Evolutionary conservation across 2,888 invertebrate species (phyloP).

Genomic region (Didymodactylos carnosus): DNA sequence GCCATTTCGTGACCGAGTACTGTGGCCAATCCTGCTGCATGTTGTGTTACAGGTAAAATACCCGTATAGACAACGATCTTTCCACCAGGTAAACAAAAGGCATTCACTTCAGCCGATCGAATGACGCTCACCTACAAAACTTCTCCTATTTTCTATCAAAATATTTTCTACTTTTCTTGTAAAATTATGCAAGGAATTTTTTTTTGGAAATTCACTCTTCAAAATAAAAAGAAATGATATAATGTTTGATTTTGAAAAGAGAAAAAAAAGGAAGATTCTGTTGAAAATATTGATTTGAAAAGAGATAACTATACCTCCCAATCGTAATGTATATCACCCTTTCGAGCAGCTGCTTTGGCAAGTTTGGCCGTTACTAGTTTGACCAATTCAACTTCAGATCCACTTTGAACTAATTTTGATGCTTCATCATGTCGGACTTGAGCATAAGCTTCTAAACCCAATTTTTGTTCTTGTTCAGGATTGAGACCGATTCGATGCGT

Average conservation of each 20-base stretch:
- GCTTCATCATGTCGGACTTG: background rate
- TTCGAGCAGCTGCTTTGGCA: background rate
- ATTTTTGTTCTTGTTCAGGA: background rate
- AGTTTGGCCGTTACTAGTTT: background rate
- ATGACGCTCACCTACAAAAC: background rate
- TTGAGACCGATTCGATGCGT: background rate
- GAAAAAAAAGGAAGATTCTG: no score
- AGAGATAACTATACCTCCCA: background rate
- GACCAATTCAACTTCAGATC: background rate
- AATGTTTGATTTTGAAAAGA: no score
- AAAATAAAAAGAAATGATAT: no score
- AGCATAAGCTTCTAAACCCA: background rate
- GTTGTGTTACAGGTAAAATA: background rate
- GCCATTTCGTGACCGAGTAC: background rate
- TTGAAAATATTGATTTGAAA: no score
- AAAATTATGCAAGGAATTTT: no score
- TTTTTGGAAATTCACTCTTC: no score
- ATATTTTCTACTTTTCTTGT: no score
- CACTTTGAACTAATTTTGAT: background rate
- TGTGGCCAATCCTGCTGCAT: background rate
- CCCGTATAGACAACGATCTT: background rate
- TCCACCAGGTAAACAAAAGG: background rate
- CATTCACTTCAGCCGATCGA: background rate
- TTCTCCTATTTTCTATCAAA: no score
- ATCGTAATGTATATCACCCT: background rate